Conservation (phyloP, 2,113 vertebrate genomes). For the Mirounga angustirostris region DNA sequence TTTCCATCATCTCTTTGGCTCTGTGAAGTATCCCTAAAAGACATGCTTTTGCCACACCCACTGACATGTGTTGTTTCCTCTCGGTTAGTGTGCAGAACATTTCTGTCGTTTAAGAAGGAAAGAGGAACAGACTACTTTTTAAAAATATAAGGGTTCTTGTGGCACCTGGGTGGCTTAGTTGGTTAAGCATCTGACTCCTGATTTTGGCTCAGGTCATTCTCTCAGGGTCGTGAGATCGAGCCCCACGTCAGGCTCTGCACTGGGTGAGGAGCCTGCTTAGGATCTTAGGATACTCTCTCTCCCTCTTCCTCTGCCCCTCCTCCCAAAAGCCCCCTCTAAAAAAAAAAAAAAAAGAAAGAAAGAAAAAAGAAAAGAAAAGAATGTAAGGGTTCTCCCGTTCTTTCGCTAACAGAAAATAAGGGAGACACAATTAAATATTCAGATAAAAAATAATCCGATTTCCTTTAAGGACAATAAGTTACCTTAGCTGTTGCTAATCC, state of each 20-base stretch:
- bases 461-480: not conserved
- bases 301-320: not conserved
- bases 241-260: not conserved
- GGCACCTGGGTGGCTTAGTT: not conserved
- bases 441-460: slow-evolving; percentile 18
- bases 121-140: too few relatives aligned
- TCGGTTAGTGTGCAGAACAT: too few relatives aligned
- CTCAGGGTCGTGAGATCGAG: not conserved
- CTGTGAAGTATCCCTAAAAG: too few relatives aligned
- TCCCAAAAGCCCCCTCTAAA: not conserved
- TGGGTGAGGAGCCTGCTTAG: not conserved
- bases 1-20: too few relatives aligned
- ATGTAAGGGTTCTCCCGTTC: not conserved
- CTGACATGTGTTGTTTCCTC: too few relatives aligned
- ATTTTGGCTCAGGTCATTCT: not conserved
- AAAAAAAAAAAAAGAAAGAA: not conserved
- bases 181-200: not conserved
- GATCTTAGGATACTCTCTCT: not conserved
- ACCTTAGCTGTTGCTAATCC: not conserved
- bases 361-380: not conserved
- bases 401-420: not conserved
- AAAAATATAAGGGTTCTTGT: not conserved
- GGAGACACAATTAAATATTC: not conserved
- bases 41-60: too few relatives aligned
- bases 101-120: too few relatives aligned